Conservation (phyloP, 2,797 vertebrate species). For the Jordanella pulchra region DNA sequence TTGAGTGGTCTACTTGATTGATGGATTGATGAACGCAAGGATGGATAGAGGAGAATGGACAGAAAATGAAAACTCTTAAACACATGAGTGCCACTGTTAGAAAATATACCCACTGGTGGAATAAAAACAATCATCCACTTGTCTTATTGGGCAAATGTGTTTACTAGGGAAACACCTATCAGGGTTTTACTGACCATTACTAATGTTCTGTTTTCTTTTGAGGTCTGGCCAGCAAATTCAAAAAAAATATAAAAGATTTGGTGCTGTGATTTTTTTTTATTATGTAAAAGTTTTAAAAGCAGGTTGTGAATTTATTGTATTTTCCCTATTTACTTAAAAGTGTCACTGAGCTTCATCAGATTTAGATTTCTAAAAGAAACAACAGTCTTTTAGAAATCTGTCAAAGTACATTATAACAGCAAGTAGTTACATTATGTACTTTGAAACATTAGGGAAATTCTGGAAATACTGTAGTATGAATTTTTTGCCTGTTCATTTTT, state of each 20-base stretch:
- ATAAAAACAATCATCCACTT: conserved; percentile 16
- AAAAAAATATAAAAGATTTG: background rate
- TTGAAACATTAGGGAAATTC: no score
- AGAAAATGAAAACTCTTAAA: conserved; percentile 49
- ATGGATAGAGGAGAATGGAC: conserved; percentile 36
- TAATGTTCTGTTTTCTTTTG: background rate
- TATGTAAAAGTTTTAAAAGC: no score
- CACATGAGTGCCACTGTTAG: conserved; percentile 26
- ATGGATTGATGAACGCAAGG: conserved; percentile 50
- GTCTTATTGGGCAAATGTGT: conserved; percentile 31
- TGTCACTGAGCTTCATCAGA: no score
- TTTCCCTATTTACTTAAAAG: no score
- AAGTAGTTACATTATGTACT: no score
- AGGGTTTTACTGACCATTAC: background rate
- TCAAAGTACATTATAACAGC: no score
- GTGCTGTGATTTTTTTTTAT: background rate
- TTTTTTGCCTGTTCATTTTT: no score
- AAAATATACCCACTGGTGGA: conserved; percentile 21
- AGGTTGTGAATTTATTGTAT: no score
- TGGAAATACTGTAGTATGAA: no score
- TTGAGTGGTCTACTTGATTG: conserved; percentile 68
- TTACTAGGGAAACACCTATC: background rate
- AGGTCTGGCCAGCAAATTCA: background rate
- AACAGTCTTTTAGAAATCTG: no score
- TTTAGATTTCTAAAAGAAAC: no score